phyloP scores from a whole-genome alignment of 2,888 invertebrate genomes.

The Drosophila kuntzei region DNA sequence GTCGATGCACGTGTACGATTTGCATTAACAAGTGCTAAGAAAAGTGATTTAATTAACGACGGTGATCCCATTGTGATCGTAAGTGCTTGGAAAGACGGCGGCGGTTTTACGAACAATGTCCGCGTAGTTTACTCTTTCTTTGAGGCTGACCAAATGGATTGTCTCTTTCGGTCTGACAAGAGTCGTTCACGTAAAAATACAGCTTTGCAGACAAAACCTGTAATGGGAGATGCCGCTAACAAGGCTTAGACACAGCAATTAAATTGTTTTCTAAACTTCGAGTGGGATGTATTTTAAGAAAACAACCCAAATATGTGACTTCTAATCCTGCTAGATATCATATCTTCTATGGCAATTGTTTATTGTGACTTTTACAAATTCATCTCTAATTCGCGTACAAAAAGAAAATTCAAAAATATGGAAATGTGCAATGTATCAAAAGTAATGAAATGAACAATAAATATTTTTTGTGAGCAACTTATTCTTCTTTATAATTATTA shows the following conservation, averaged over 20 bases:
- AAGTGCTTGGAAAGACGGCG: slow-evolving; percentile 97
- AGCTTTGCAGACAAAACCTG: background rate
- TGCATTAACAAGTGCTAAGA: slow-evolving; percentile 92
- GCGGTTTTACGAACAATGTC: slow-evolving; percentile 97
- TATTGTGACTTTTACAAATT: background rate
- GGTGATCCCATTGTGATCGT: slow-evolving; percentile 96
- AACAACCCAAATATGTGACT: background rate
- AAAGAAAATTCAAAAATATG: too few species aligned
- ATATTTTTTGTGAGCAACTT: too few species aligned
- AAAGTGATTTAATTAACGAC: slow-evolving; percentile 91
- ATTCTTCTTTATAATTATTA: background rate
- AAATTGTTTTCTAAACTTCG: background rate
- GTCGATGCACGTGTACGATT: slow-evolving; percentile 93
- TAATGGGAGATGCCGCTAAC: background rate
- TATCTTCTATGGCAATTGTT: background rate
- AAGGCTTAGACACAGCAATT: background rate
- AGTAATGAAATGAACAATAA: too few species aligned
- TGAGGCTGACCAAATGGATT: slow-evolving; percentile 69
- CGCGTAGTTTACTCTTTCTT: slow-evolving; percentile 91
- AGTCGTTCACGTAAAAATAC: slow-evolving; percentile 1
- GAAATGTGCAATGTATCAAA: too few species aligned
- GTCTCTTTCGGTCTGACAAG: slow-evolving; percentile 56
- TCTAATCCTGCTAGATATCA: background rate
- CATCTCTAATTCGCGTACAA: background rate
- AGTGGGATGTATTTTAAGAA: background rate